These are phyloP conservation scores for Drosophila putrida DNA, from an alignment of 2,888 invertebrate genomes.

Conservation along the genomic window DNA sequence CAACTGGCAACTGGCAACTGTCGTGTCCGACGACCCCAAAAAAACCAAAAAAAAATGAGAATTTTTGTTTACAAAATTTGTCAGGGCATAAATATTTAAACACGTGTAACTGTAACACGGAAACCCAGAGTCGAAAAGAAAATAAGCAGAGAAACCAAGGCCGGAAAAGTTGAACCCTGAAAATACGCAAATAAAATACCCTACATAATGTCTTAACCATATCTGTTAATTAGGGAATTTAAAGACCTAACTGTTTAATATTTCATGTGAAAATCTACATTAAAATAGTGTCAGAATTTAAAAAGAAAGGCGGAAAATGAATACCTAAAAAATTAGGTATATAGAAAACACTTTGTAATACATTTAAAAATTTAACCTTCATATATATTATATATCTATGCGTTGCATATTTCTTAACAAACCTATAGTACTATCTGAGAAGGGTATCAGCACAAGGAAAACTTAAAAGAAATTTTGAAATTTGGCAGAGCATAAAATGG, in stretches of 20 bases:
- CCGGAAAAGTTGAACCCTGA: background rate
- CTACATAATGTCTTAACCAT: background rate
- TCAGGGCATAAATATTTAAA: constrained; percentile 78
- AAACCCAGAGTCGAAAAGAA: constrained; percentile 22
- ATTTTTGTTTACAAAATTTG: constrained; percentile 78
- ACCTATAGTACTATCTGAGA: background rate
- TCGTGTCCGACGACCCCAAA: constrained; percentile 23
- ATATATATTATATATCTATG: no score
- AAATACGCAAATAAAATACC: constrained; percentile 3
- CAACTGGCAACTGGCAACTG: background rate
- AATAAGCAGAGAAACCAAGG: constrained; percentile 10
- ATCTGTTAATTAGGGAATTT: no score
- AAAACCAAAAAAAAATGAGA: constrained; percentile 16
- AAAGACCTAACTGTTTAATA: no score
- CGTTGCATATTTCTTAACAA: background rate
- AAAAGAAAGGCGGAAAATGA: no score
- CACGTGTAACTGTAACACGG: constrained; percentile 71
- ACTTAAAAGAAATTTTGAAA: constrained; percentile 42
- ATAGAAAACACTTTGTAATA: no score
- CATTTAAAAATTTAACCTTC: no score
- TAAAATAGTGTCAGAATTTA: no score
- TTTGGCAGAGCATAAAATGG: constrained; percentile 30
- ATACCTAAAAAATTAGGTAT: no score
- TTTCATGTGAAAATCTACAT: no score
- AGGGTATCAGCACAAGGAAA: constrained; percentile 7